Evolutionary conservation across 2,888 invertebrate genomes (phyloP).

Genomic region (Cheilosia vernalis): DNA sequence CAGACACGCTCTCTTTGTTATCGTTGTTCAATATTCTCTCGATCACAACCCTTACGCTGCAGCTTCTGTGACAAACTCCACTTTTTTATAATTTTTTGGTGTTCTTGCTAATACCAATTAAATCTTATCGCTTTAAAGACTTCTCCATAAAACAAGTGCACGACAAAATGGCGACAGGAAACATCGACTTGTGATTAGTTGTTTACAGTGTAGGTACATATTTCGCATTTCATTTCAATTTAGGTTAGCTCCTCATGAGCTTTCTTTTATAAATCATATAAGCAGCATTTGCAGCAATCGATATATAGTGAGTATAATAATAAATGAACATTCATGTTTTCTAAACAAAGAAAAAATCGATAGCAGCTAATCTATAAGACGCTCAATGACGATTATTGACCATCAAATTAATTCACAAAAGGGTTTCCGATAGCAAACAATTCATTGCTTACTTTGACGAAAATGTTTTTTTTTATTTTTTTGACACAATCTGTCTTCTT

Average conservation of each 20-base stretch:
- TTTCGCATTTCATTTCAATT: no score
- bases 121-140: slow-evolving; percentile 12
- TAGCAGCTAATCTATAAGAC: not conserved
- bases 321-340: no score
- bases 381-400: not conserved
- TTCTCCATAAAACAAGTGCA: not conserved
- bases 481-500: no score
- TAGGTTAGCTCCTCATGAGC: no score
- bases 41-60: no score
- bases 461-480: not conserved
- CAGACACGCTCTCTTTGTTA: no score
- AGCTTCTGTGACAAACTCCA: no score
- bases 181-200: not conserved
- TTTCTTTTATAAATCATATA: no score
- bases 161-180: not conserved
- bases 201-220: not conserved
- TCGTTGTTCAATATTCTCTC: no score
- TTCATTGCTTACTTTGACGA: not conserved
- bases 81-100: no score
- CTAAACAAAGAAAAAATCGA: not conserved
- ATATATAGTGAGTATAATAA: no score
- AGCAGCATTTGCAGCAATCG: no score
- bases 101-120: not conserved
- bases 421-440: not conserved
- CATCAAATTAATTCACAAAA: not conserved